A percentile compares a stretch with the other conserved stretches of the same genome.
Evolutionary conservation across 1,140 invertebrate genomes (phyloP).

Genomic region (Pararge aegeria): DNA sequence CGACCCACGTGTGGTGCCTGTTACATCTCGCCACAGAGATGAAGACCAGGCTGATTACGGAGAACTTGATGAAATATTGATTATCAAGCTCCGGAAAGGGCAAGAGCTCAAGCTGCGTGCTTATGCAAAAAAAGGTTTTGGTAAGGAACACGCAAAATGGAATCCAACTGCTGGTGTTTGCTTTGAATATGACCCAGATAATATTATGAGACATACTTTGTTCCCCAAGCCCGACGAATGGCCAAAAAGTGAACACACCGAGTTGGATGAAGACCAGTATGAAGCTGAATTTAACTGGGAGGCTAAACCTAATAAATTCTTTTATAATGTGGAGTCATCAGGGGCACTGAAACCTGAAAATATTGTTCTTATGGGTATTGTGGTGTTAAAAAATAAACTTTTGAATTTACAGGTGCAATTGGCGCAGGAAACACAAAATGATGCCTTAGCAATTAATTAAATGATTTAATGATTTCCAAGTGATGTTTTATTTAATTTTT

Average conservation of each 20-base stretch:
- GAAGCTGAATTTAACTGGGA: constrained; percentile 96
- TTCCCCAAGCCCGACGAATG: constrained; percentile 99
- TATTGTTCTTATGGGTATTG: constrained; percentile 97
- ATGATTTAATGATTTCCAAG: constrained; percentile 13
- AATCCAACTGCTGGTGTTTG: constrained; percentile 98
- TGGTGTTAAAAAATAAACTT: constrained; percentile 96
- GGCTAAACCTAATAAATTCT: constrained; percentile 98
- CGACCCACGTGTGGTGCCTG: constrained; percentile 94
- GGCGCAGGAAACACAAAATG: constrained; percentile 92
- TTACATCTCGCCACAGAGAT: constrained; percentile 93
- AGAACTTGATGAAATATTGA: constrained; percentile 97
- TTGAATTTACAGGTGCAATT: constrained; percentile 96
- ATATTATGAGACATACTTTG: constrained; percentile 96
- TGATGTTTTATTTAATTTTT: constrained; percentile 7
- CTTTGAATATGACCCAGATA: constrained; percentile 99
- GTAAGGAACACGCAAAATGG: constrained; percentile 99
- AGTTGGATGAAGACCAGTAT: constrained; percentile 96
- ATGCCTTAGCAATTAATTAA: constrained; percentile 87
- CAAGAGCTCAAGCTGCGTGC: constrained; percentile 97
- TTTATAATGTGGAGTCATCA: constrained; percentile 96
- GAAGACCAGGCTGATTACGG: constrained; percentile 96
- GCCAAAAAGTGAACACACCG: constrained; percentile 98
- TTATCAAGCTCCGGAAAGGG: constrained; percentile 98
- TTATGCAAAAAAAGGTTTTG: constrained; percentile 98
- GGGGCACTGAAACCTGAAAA: constrained; percentile 97